These are phyloP conservation scores for Euphydryas editha DNA, from an alignment of 2,888 invertebrate genomes.

Conservation along the genomic window DNA sequence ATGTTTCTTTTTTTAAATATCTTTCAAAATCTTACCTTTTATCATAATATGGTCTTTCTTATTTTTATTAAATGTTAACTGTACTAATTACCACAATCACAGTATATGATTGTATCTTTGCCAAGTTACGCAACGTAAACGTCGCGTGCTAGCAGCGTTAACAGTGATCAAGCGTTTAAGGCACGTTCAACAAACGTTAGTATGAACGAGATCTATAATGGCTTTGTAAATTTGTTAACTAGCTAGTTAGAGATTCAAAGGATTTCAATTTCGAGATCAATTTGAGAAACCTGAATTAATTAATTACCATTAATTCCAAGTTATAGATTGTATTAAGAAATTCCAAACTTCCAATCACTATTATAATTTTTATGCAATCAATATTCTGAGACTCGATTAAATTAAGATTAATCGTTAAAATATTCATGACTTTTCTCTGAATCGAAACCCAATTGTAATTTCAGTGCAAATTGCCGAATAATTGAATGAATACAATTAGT, in stretches of 20 bases:
- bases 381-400: conserved; percentile 6
- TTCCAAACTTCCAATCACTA: neutral
- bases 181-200: no score
- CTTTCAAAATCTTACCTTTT: no score
- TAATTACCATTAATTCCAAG: neutral
- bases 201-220: neutral
- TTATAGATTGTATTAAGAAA: neutral
- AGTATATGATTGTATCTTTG: no score
- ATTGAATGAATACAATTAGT: conserved; percentile 21
- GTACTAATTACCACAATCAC: no score
- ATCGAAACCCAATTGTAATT: conserved; percentile 19
- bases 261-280: neutral
- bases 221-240: neutral
- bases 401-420: conserved; percentile 19
- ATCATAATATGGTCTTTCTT: no score
- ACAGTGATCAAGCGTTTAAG: no score
- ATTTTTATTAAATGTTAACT: no score
- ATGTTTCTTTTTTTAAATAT: no score
- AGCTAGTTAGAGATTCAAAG: neutral
- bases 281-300: neutral
- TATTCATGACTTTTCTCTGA: conserved; percentile 25
- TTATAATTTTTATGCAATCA: conserved; percentile 20
- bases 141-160: no score
- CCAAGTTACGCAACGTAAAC: no score
- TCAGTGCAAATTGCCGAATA: conserved; percentile 16